A percentile compares a stretch with the other conserved stretches of the same genome.
Evolutionary conservation across 2,113 vertebrate genomes (phyloP).

Genomic region (Aphyosemion australe): DNA sequence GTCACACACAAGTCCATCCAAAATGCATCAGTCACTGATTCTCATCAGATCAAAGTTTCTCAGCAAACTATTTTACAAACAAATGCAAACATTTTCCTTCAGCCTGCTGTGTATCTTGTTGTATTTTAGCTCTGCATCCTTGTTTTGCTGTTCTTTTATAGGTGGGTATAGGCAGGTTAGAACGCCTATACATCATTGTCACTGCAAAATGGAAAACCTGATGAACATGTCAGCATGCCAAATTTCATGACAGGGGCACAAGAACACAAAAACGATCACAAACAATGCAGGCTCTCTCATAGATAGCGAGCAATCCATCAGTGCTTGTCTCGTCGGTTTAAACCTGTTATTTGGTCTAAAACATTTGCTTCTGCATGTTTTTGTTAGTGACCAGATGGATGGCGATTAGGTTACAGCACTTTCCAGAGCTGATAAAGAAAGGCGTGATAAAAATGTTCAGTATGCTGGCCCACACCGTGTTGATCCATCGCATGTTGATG

Average conservation of each 20-base stretch:
- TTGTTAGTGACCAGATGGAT: conserved; percentile 47
- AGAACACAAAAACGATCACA: conserved; percentile 12
- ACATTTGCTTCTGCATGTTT: conserved; percentile 16
- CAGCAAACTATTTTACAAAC: background rate
- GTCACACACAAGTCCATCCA: rapidly evolving
- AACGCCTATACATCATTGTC: background rate
- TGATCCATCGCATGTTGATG: conserved; percentile 71
- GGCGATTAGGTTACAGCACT: conserved; percentile 53
- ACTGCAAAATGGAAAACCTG: background rate
- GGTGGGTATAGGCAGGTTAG: background rate
- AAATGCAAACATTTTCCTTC: background rate
- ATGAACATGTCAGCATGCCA: background rate
- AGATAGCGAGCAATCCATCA: background rate
- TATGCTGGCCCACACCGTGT: conserved; percentile 64
- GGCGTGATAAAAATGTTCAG: conserved; percentile 62
- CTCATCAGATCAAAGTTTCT: no score
- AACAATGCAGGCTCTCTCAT: background rate
- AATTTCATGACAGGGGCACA: background rate
- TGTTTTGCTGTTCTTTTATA: background rate
- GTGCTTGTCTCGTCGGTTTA: background rate
- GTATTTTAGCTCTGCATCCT: background rate
- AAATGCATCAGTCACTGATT: no score
- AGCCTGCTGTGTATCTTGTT: background rate
- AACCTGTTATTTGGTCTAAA: background rate
- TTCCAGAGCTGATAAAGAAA: conserved; percentile 60